Evolutionary conservation across 2,888 invertebrate genomes (phyloP), one percentile per base, ranked within the genome.

Genomic region (Drosophila multiciliata): DNA sequence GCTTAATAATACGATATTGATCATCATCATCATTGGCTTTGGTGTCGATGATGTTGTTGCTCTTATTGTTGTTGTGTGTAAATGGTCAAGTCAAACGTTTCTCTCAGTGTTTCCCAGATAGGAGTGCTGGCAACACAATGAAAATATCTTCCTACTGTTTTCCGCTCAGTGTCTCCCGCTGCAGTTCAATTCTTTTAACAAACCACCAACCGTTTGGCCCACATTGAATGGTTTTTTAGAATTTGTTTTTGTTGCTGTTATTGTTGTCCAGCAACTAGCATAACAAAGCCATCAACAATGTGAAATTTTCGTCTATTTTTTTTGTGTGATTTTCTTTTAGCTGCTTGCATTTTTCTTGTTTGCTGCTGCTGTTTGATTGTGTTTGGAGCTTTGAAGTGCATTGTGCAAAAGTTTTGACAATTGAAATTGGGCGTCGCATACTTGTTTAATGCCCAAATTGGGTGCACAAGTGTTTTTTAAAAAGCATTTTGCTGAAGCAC

Each of bases 371-470:
- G 40, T 40, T 55, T 49, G 52, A 23, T 9, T 35, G 23, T 35
- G 23, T 63, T 63, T 64, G 59, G 35, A 45, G 35, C 50, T 65
- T 50, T 82, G 76, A 81, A 81, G 83, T 83, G 85, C 83, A 78
- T 80, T 85, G 83, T 83, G 72, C 66, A 49, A 76, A 83, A 81
- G 61, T 83, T 86, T 77, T 77, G 70, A 77, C 82, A 79, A 73
- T 69, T 64, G 62, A 59, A 69, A 77, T 68, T 76, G 72, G 63
- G 66, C 49, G 66, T 40, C 38, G 35, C 66, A 70, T 71, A 75
- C 55, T 55, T 63, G 62, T 75, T 55, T 71, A 66, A 61, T 72
- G 60, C 52, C 50, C 32, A 58, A 67, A 72, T 72, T 72, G 61
- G 50, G 45, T 38, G 50, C 8, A 69, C 78, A 78, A 74, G 69